phyloP scores from a whole-genome alignment of 2,888 invertebrate genomes.

The Pachydiplax longipennis region DNA sequence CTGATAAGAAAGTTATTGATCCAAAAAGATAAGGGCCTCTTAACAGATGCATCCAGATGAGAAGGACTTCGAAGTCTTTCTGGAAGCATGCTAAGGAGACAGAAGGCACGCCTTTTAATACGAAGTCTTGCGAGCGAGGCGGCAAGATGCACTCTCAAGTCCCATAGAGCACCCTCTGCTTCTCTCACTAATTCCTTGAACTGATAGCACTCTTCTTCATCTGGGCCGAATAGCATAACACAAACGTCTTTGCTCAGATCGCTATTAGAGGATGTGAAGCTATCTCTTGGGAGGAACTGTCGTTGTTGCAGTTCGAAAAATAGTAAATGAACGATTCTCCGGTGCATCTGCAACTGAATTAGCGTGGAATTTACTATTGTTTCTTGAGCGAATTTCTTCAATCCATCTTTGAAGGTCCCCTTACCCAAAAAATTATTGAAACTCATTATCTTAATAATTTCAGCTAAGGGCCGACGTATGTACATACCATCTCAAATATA shows the following conservation, averaged over 20 bases:
- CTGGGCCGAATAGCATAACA: slow-evolving; percentile 7
- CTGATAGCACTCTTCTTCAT: slow-evolving; percentile 53
- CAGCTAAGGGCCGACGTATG: too few relatives aligned
- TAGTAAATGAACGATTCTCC: slow-evolving; percentile 69
- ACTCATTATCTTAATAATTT: background rate
- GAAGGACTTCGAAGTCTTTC: slow-evolving; percentile 66
- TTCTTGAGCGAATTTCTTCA: too few relatives aligned
- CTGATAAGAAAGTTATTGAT: slow-evolving; percentile 77
- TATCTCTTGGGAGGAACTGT: slow-evolving; percentile 60
- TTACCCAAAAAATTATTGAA: too few relatives aligned
- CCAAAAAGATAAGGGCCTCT: slow-evolving; percentile 75
- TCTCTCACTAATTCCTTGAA: slow-evolving; percentile 60
- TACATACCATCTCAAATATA: background rate
- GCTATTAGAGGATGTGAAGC: slow-evolving; percentile 51
- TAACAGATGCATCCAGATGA: slow-evolving; percentile 56
- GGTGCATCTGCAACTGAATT: slow-evolving; percentile 57
- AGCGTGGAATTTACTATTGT: background rate
- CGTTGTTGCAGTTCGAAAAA: slow-evolving; percentile 75
- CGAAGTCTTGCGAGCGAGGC: slow-evolving; percentile 79
- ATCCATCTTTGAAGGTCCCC: too few relatives aligned
- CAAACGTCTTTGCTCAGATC: slow-evolving; percentile 47
- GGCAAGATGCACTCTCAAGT: slow-evolving; percentile 72
- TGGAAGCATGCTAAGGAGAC: slow-evolving; percentile 73
- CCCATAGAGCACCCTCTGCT: slow-evolving; percentile 71
- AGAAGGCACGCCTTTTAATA: slow-evolving; percentile 75